Conservation (phyloP, 2,888 invertebrate genomes). For the Sepiola atlantica region DNA sequence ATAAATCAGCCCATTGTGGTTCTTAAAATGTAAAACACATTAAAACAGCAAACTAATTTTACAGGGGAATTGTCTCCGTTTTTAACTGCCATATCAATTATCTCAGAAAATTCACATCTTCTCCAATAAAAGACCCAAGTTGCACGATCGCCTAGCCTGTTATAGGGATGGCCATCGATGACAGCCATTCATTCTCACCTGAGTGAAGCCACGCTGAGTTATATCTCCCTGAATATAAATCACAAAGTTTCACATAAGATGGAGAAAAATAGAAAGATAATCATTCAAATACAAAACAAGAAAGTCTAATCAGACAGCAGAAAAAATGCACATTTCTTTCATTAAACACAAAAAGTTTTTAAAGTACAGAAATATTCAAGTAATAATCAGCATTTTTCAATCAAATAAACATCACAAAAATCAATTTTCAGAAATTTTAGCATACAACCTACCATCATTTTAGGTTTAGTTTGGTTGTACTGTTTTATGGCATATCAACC, state of each 20-base stretch:
- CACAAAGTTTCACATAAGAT: constrained; percentile 20
- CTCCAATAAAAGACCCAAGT: no score
- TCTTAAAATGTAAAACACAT: no score
- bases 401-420: neutral
- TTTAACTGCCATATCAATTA: no score
- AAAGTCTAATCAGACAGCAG: neutral
- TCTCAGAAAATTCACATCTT: no score
- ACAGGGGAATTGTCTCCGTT: no score
- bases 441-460: no score
- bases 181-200: neutral
- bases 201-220: constrained; percentile 33
- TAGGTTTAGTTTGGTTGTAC: no score
- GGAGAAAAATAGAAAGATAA: neutral
- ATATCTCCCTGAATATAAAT: constrained; percentile 45
- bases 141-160: no score
- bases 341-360: neutral
- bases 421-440: neutral
- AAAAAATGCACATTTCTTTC: neutral
- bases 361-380: neutral
- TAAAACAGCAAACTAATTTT: no score
- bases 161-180: no score
- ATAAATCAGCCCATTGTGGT: no score
- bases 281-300: neutral
- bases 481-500: no score
- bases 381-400: neutral